phyloP scores from a whole-genome alignment of 2,113 vertebrate species.

The Nannospalax galili region DNA sequence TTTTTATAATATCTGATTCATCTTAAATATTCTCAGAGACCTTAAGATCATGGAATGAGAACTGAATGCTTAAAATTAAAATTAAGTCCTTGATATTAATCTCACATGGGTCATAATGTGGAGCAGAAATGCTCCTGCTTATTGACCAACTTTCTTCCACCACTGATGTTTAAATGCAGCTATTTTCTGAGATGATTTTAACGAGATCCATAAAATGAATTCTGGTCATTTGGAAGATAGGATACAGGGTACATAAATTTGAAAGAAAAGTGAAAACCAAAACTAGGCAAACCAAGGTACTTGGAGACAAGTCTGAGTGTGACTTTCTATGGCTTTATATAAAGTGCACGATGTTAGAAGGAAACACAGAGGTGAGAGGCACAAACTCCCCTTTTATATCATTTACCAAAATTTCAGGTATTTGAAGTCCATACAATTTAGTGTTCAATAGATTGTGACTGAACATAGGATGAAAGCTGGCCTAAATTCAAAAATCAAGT shows the following conservation, averaged over 20 bases:
- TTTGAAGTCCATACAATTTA: not conserved
- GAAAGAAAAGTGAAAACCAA: not conserved
- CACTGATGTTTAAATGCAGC: not conserved
- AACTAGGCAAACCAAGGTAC: not conserved
- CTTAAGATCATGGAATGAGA: not conserved
- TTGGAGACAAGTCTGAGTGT: not conserved
- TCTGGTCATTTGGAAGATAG: not conserved
- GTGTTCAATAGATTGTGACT: not conserved
- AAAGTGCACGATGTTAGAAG: not conserved
- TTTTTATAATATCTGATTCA: conserved; percentile 8
- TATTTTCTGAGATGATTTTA: conserved; percentile 3
- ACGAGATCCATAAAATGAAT: not conserved
- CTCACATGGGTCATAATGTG: not conserved
- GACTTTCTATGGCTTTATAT: not conserved
- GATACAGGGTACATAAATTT: not conserved
- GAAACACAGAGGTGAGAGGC: not conserved
- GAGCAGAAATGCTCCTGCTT: not conserved
- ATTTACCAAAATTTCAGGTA: not conserved
- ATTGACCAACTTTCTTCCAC: not conserved
- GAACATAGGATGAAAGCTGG: not conserved
- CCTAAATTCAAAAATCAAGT: not conserved
- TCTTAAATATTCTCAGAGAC: conserved; percentile 16
- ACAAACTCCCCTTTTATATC: not conserved
- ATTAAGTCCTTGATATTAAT: not conserved
- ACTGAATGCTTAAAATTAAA: not conserved